A percentile compares a stretch with the other conserved stretches of the same genome.
These are phyloP conservation scores for Rhyacichthys aspro DNA, from an alignment of 2,797 vertebrate species.

Conservation along the genomic window DNA sequence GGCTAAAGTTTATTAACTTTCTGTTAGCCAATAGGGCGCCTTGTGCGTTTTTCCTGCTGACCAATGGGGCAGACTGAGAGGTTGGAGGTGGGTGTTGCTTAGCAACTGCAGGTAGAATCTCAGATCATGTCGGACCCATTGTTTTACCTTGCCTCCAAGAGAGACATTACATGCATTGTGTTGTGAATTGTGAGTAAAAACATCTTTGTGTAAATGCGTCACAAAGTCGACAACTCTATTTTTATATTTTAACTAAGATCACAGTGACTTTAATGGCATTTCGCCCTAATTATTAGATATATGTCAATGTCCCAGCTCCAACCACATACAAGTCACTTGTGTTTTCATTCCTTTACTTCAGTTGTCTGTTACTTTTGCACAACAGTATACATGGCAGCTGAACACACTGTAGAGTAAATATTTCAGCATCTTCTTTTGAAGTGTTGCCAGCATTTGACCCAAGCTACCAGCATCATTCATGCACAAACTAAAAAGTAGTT, in stretches of 20 bases:
- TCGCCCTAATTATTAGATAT: conserved; percentile 7
- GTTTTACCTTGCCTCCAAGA: conserved; percentile 80
- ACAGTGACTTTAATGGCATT: conserved; percentile 49
- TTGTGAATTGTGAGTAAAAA: conserved; percentile 74
- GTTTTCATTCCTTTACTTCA: conserved; percentile 4
- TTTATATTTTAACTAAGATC: conserved; percentile 55
- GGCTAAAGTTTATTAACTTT: conserved; percentile 86
- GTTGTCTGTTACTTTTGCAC: neutral
- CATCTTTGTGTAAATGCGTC: conserved; percentile 67
- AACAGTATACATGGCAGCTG: neutral
- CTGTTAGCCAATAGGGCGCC: conserved; percentile 79
- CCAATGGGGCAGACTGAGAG: conserved; percentile 81
- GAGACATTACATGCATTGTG: conserved; percentile 78
- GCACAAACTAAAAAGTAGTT: conserved; percentile 2
- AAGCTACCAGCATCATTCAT: conserved; percentile 2
- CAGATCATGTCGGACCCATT: conserved; percentile 84
- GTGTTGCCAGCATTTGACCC: conserved; percentile 17
- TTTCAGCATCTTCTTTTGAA: conserved; percentile 16
- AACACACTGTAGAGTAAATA: conserved; percentile 20
- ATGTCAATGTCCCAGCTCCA: conserved; percentile 4
- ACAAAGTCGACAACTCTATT: conserved; percentile 75
- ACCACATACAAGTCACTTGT: conserved; percentile 8
- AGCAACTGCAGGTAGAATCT: conserved; percentile 89
- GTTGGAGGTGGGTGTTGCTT: conserved; percentile 87
- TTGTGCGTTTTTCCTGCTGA: conserved; percentile 77